A percentile compares a stretch with the other conserved stretches of the same genome.
phyloP scores from a whole-genome alignment of 1,140 invertebrate species.

The Lepidurus arcticus region DNA sequence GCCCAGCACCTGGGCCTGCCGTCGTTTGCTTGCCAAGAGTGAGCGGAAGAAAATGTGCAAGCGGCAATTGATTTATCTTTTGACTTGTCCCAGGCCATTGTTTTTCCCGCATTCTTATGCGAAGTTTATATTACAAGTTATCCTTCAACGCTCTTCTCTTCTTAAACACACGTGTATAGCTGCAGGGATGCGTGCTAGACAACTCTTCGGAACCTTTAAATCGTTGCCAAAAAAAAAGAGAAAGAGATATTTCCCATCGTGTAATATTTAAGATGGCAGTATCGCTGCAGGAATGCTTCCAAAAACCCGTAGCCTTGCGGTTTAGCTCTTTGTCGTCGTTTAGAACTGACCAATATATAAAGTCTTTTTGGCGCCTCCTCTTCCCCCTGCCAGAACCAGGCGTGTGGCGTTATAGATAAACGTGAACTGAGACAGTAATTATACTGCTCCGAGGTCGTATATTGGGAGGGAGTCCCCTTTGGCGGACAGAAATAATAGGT shows the following conservation, averaged over 20 bases:
- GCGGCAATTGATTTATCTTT: slow-evolving; percentile 12
- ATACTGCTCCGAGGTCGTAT: background rate
- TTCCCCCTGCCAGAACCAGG: background rate
- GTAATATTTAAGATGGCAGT: slow-evolving; percentile 4
- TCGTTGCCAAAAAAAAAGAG: background rate
- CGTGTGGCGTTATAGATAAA: slow-evolving; percentile 10
- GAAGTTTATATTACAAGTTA: background rate
- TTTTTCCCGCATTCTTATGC: slow-evolving; percentile 18
- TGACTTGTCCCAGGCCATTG: background rate
- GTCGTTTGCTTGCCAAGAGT: slow-evolving; percentile 14
- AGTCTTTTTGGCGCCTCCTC: background rate
- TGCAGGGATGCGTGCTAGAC: slow-evolving; percentile 9
- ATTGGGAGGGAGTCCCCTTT: slow-evolving; percentile 1
- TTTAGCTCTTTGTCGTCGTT: slow-evolving; percentile 6
- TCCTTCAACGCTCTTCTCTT: background rate
- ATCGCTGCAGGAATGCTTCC: background rate
- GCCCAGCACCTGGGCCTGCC: background rate
- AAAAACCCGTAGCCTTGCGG: background rate
- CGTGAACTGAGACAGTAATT: slow-evolving; percentile 1
- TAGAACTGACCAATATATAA: background rate
- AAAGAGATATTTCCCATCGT: slow-evolving; percentile 3
- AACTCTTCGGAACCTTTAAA: background rate
- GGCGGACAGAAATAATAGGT: slow-evolving; percentile 1
- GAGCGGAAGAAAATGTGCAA: background rate
- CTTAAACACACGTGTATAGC: slow-evolving; percentile 10